Evolutionary conservation across 2,113 vertebrate genomes (phyloP).

Genomic region (Myxocyprinus asiaticus): DNA sequence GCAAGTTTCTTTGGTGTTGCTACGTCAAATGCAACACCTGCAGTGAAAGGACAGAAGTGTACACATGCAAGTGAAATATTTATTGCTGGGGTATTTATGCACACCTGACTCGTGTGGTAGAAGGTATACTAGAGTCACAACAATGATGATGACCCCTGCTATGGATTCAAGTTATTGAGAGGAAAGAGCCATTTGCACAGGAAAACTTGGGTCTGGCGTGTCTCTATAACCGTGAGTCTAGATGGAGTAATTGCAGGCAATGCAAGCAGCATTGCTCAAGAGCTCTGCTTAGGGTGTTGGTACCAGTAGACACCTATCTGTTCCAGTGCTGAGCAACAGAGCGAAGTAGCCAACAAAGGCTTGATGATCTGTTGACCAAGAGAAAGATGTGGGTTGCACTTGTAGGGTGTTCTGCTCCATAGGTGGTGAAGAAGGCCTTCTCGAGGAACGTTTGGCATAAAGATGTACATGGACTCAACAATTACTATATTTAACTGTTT

Average conservation of each 20-base stretch:
- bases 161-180: slow-evolving; percentile 35
- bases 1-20: slow-evolving; percentile 98
- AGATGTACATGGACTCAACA: slow-evolving; percentile 59
- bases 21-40: slow-evolving; percentile 96
- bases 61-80: slow-evolving; percentile 88
- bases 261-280: slow-evolving; percentile 17
- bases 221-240: slow-evolving; percentile 29
- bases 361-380: slow-evolving; percentile 20
- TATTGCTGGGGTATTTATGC: slow-evolving; percentile 50
- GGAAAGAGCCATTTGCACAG: slow-evolving; percentile 39
- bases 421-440: slow-evolving; percentile 27
- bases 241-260: slow-evolving; percentile 15
- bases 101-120: background rate
- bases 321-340: slow-evolving; percentile 53
- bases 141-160: slow-evolving; percentile 29
- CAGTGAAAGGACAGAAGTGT: slow-evolving; percentile 94
- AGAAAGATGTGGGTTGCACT: slow-evolving; percentile 21
- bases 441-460: slow-evolving; percentile 39
- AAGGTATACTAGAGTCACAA: slow-evolving; percentile 31
- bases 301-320: slow-evolving; percentile 60
- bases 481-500: slow-evolving; percentile 87
- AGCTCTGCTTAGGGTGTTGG: slow-evolving; percentile 46
- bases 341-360: slow-evolving; percentile 8
- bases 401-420: slow-evolving; percentile 51
- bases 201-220: slow-evolving; percentile 11